phyloP scores from a whole-genome alignment of 1,140 invertebrate genomes.

The Lutraria rhynchaena region DNA sequence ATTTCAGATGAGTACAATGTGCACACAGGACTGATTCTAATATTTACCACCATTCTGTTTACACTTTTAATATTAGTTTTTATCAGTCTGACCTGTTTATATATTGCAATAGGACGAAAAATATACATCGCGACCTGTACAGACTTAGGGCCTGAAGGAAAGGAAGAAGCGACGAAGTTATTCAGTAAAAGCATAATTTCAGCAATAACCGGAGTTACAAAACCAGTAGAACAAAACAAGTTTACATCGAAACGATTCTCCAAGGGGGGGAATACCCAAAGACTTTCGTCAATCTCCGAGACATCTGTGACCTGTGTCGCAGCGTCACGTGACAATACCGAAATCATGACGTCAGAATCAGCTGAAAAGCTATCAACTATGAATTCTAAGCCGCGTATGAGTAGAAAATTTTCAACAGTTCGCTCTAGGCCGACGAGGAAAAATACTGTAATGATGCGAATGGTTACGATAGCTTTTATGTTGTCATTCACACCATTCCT shows the following conservation, averaged over 20 bases:
- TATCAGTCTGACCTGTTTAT: constrained; percentile 18
- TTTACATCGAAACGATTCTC: background rate
- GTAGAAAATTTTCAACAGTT: constrained; percentile 27
- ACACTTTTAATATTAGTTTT: constrained; percentile 30
- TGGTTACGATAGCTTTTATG: constrained; percentile 59
- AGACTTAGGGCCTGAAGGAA: constrained; percentile 3
- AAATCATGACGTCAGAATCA: background rate
- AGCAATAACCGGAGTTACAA: constrained; percentile 31
- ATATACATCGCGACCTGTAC: constrained; percentile 52
- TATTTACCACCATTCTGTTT: constrained; percentile 42
- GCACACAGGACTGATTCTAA: constrained; percentile 15
- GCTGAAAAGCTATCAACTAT: background rate
- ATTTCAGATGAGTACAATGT: constrained; percentile 42
- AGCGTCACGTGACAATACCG: background rate
- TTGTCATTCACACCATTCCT: constrained; percentile 51
- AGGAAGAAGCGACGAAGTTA: background rate
- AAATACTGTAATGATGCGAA: constrained; percentile 57
- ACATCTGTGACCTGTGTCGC: background rate
- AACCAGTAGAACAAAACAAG: background rate
- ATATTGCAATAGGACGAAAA: constrained; percentile 56
- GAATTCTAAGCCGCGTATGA: background rate
- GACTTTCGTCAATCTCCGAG: background rate
- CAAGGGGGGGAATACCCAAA: background rate
- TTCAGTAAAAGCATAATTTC: constrained; percentile 39
- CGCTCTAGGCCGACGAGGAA: constrained; percentile 35